These are phyloP conservation scores for Cepaea nemoralis DNA, from an alignment of 1,140 invertebrate species.

Conservation along the genomic window DNA sequence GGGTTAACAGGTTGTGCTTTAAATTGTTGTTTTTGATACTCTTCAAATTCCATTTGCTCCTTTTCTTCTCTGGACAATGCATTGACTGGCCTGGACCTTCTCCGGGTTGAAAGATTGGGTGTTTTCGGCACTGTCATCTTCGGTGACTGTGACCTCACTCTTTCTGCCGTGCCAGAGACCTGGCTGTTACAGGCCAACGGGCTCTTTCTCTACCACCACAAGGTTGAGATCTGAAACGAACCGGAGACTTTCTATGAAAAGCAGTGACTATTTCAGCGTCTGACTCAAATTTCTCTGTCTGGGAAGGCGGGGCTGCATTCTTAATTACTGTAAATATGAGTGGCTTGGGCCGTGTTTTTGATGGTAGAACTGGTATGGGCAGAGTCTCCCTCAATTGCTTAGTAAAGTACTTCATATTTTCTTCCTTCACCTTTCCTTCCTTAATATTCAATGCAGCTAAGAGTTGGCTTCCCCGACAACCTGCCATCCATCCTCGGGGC, in stretches of 20 bases:
- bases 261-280: slow-evolving; percentile 61
- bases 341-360: slow-evolving; percentile 56
- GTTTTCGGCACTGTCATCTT: slow-evolving; percentile 62
- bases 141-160: slow-evolving; percentile 26
- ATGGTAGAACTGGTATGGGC: slow-evolving; percentile 31
- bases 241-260: slow-evolving; percentile 66
- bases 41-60: slow-evolving; percentile 66
- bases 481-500: too few species aligned
- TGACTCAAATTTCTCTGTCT: slow-evolving; percentile 56
- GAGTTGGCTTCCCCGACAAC: too few species aligned
- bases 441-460: too few species aligned
- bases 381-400: slow-evolving; percentile 44
- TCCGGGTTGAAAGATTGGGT: slow-evolving; percentile 61
- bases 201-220: slow-evolving; percentile 43
- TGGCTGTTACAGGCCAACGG: not conserved
- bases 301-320: slow-evolving; percentile 7
- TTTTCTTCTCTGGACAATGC: slow-evolving; percentile 57
- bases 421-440: too few species aligned
- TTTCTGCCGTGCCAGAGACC: not conserved
- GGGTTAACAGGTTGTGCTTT: slow-evolving; percentile 67
- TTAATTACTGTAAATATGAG: slow-evolving; percentile 57
- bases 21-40: slow-evolving; percentile 68
- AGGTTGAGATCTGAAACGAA: slow-evolving; percentile 61
- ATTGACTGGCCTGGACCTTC: slow-evolving; percentile 53
- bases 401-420: slow-evolving; percentile 52